Percentiles rank a stretch among this genome's conserved stretches.
Conservation (phyloP, 2,888 invertebrate species). For the Microplitis manilae region DNA sequence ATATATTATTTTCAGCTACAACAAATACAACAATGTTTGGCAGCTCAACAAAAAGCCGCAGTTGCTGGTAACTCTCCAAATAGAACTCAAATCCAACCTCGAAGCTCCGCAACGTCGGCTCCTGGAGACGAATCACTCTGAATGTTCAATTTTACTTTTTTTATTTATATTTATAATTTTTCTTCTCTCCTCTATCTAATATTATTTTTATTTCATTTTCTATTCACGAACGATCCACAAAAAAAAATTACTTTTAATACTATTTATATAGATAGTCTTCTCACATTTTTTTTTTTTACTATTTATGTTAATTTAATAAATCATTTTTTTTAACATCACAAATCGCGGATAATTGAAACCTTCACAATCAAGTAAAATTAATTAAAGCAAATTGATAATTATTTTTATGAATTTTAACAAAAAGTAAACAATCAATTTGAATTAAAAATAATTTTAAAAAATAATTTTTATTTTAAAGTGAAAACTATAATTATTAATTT, state of each 20-base stretch:
- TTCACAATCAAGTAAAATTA: background rate
- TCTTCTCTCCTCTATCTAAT: slow-evolving; percentile 43
- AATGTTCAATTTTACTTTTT: slow-evolving; percentile 51
- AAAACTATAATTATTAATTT: background rate
- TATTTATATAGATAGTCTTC: background rate
- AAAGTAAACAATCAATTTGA: background rate
- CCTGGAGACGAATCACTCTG: slow-evolving; percentile 67
- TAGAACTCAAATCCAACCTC: slow-evolving; percentile 66
- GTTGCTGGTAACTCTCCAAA: slow-evolving; percentile 62
- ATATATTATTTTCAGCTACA: slow-evolving; percentile 58
- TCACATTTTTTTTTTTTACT: background rate
- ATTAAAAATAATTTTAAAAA: background rate
- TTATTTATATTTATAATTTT: slow-evolving; percentile 49
- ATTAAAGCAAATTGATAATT: background rate
- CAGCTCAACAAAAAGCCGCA: slow-evolving; percentile 68
- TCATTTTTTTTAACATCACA: background rate
- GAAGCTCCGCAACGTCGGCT: slow-evolving; percentile 64
- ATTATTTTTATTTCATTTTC: slow-evolving; percentile 40
- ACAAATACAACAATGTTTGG: slow-evolving; percentile 68
- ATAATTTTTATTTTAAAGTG: no score
- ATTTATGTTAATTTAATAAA: background rate
- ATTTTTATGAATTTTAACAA: background rate
- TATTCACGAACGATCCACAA: slow-evolving; percentile 38
- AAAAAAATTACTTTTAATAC: slow-evolving; percentile 48
- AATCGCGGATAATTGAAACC: background rate